Evolutionary conservation across 2,113 vertebrate species (phyloP), one percentile per base, ranked within the genome.

Genomic region (Anolis sagrei): DNA sequence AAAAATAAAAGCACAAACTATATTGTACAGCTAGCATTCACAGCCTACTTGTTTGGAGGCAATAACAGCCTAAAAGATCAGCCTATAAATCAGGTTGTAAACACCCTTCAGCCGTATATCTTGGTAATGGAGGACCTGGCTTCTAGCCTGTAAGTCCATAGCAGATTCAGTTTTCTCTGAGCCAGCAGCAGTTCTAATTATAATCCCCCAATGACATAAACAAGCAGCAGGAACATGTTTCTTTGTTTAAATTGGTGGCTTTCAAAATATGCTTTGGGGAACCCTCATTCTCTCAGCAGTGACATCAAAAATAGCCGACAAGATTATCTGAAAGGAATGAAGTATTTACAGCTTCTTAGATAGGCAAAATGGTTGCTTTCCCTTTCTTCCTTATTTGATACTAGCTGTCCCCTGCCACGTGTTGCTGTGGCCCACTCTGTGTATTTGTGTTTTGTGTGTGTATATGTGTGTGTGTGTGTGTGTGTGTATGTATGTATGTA

Each of bases 101-200:
- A 48, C 7, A 44, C 76, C 48, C 39, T 73, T 51, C 32, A 32
- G 2, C 29, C 25, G 10, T 61, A 72, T 51, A 19, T 79, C 69
- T 83, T 79, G 21, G 77, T 48, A 79, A 79, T 32, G 14, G 54
- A 73, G 36, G 18, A 39, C 49, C 64, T 72, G 66, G 76, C 76
- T 73, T 58, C 54, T 21, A 10, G 81, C 39, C 74, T 78, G 21
- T n/a, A 61, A 73, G 34, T 19, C 3, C 66, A 44, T 32, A 39
- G 32, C 9, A 58, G 61, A 74, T 58, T 23, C 21, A 72, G 77
- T 51, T 74, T n/a, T 36, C 51, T 68, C 61, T 48, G 51, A 81
- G 21, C 64, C n/a, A 29, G 1, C 0, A 1, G 48, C 0, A 0
- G 32, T 87, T 82, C 32, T 85, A 64, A 70, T 66, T 76, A 61